phyloP scores from a whole-genome alignment of 2,888 invertebrate species.

The Rotaria magnacalcarata region DNA sequence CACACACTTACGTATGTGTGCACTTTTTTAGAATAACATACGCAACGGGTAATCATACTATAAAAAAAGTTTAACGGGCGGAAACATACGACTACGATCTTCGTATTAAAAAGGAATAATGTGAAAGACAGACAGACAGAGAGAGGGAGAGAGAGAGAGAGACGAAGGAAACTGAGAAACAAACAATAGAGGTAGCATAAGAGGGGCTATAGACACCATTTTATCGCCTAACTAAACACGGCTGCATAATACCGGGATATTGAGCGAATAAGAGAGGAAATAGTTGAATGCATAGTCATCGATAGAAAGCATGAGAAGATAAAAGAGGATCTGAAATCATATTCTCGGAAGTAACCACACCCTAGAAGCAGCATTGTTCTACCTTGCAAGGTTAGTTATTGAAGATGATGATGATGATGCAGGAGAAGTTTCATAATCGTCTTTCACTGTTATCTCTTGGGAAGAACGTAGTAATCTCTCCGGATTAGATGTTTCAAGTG shows the following conservation, averaged over 20 bases:
- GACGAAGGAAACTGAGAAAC: neutral
- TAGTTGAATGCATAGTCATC: neutral
- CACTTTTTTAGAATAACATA: slow-evolving; percentile 23
- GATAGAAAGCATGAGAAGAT: neutral
- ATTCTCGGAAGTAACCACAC: slow-evolving; percentile 6
- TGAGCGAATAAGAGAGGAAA: neutral
- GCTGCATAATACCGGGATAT: neutral
- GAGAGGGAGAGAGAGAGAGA: no score
- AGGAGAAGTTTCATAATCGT: neutral
- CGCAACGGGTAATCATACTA: slow-evolving; percentile 11
- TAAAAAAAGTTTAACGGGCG: slow-evolving; percentile 25
- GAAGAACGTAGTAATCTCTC: neutral
- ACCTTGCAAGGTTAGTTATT: neutral
- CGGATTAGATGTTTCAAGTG: slow-evolving; percentile 16
- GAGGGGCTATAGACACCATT: neutral
- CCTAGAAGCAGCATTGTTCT: neutral
- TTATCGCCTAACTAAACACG: neutral
- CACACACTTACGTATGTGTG: neutral
- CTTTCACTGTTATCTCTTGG: neutral
- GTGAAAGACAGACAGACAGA: neutral
- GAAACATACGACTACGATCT: slow-evolving; percentile 28
- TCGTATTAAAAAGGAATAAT: slow-evolving; percentile 29
- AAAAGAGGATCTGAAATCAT: neutral
- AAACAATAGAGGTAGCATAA: neutral
- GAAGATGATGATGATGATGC: neutral